Base-by-base conservation (phyloP, 30 jellyfish, hydroid and myxozoan genomes). In the Chrysaora quinquecirrha region DNA sequence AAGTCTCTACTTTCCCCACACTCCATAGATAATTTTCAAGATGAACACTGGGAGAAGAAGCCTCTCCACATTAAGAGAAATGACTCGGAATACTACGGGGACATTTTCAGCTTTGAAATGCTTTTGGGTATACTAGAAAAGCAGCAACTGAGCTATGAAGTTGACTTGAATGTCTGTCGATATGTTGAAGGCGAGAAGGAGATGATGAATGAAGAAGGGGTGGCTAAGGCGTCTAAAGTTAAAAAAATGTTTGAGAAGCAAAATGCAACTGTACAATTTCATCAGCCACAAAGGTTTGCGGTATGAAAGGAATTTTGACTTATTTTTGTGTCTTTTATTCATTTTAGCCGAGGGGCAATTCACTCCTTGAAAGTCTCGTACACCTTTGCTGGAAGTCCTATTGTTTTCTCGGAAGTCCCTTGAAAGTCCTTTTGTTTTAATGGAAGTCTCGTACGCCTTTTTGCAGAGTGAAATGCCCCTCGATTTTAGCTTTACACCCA, bases 221-320 rank as follows among this genome's bases (percentile, higher is more conserved):
- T 72, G 0, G 93, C 75, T 1, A 66, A 82, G 14, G 89, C 52
- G 22, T 76, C 84, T 21, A 95, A 87, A 30, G 91, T 94, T 9
- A 77, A 87, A 38, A 71, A 43, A n/a, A 18, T 79, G 85, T 16
- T 72, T 48, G 95, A 94, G 47, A 84, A 88, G 63, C n/a, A 73
- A 12, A 52, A 80, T 38, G 99, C 99, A 12, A 94, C 97, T 4
- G 38, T 94, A 14, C 99, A 94, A 30, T 64, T 94, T 38, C 96
- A 82, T 56, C 99, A 94, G 75, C 99, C 99, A 30, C 99, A 94
- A 56, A 73, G 99, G 61, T 94, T 78, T 77, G 64, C 87, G 47
- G 99, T 87, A 72, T 75, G 95, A 48, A 43, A n/a, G n/a, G n/a
- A n/a, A n/a, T n/a, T n/a, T n/a, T n/a, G n/a, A n/a, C n/a, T n/a